Evolutionary conservation across 2,113 vertebrate genomes (phyloP).

Genomic region (Chaenocephalus aceratus): DNA sequence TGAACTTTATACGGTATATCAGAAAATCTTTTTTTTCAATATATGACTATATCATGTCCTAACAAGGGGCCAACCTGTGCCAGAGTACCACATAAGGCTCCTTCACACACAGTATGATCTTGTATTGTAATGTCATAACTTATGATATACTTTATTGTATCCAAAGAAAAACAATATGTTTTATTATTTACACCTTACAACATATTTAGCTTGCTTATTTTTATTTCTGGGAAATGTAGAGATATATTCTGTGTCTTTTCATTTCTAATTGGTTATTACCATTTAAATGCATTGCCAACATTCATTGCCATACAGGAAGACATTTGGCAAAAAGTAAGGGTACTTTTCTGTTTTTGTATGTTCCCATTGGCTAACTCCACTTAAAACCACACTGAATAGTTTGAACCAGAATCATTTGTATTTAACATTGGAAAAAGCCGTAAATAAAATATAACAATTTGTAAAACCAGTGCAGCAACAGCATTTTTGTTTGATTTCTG

Average conservation of each 20-base stretch:
- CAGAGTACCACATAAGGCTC: neutral
- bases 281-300: neutral
- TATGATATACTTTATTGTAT: neutral
- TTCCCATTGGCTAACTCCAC: neutral
- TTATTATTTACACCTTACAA: neutral
- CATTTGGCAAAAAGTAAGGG: neutral
- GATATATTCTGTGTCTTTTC: neutral
- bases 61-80: constrained; percentile 54
- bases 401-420: neutral
- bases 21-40: constrained; percentile 14
- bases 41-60: constrained; percentile 55
- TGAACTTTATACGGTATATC: neutral
- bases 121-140: neutral
- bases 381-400: neutral
- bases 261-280: neutral
- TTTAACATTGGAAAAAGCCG: neutral
- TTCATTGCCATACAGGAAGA: neutral
- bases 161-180: neutral
- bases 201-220: too few species aligned
- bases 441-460: neutral
- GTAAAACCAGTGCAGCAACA: neutral
- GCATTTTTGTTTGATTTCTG: neutral
- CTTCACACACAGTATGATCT: neutral
- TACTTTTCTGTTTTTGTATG: neutral
- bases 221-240: neutral